These are phyloP conservation scores for Procambarus virginalis DNA, from an alignment of 1,140 invertebrate species.

Conservation along the genomic window DNA sequence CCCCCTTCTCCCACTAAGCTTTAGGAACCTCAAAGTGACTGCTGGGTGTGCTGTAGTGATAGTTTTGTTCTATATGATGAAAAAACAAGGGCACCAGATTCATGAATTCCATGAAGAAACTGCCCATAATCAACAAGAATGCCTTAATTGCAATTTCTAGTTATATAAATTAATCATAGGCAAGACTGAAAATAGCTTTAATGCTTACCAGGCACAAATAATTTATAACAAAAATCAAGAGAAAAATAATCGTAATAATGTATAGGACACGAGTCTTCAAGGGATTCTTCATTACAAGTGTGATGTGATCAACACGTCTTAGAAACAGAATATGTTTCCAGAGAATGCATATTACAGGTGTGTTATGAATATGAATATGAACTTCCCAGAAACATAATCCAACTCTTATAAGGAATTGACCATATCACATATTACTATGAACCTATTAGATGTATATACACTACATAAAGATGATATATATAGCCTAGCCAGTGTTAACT, in stretches of 20 bases:
- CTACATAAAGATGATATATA: slow-evolving; percentile 62
- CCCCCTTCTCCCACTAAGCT: slow-evolving; percentile 39
- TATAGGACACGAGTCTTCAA: slow-evolving; percentile 23
- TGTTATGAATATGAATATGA: slow-evolving; percentile 30
- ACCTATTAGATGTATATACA: slow-evolving; percentile 64
- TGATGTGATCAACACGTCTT: slow-evolving; percentile 35
- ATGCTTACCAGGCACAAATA: not conserved
- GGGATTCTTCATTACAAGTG: slow-evolving; percentile 36
- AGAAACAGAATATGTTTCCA: slow-evolving; percentile 19
- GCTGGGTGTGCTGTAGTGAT: slow-evolving; percentile 58
- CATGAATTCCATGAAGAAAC: slow-evolving; percentile 50
- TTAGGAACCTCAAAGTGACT: slow-evolving; percentile 54
- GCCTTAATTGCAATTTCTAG: slow-evolving; percentile 3
- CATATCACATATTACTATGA: slow-evolving; percentile 45
- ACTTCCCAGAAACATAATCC: slow-evolving; percentile 43
- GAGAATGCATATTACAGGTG: not conserved
- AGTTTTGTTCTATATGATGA: slow-evolving; percentile 48
- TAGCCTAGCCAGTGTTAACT: slow-evolving; percentile 59
- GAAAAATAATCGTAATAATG: not conserved
- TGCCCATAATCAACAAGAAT: slow-evolving; percentile 22
- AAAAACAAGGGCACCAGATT: slow-evolving; percentile 56
- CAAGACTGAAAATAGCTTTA: slow-evolving; percentile 4
- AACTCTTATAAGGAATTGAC: slow-evolving; percentile 13
- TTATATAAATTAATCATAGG: not conserved
- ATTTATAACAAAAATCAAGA: not conserved